Evolutionary conservation across 2,888 invertebrate species (phyloP).

Genomic region (Bugulina stolonifera): DNA sequence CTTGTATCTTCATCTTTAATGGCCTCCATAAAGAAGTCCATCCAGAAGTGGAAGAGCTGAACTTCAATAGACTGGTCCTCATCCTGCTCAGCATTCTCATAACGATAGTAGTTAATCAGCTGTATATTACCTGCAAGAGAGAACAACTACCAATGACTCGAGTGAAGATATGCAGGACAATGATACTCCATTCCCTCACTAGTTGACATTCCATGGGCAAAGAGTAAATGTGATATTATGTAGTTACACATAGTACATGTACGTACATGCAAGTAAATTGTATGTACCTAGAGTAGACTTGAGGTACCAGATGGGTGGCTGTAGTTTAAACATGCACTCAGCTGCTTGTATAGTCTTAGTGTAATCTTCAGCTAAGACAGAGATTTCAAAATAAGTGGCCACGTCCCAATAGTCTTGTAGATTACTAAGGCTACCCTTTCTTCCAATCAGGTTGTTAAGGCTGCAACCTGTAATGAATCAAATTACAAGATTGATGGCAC

Average conservation of each 20-base stretch:
- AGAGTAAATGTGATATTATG: no score
- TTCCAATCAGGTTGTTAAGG: slow-evolving; percentile 91
- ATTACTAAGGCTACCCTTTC: slow-evolving; percentile 88
- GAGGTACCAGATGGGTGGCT: slow-evolving; percentile 65
- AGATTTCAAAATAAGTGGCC: slow-evolving; percentile 96
- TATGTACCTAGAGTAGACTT: slow-evolving; percentile 58
- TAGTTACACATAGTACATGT: no score
- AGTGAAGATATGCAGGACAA: no score
- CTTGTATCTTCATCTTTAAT: slow-evolving; percentile 74
- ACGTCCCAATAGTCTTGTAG: slow-evolving; percentile 98
- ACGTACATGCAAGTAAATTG: no score
- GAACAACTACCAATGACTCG: not conserved
- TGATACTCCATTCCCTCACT: no score
- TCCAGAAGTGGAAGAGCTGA: slow-evolving; percentile 91
- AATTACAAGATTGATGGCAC: no score
- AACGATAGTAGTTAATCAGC: slow-evolving; percentile 66
- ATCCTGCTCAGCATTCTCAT: slow-evolving; percentile 14
- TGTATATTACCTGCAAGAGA: slow-evolving; percentile 74
- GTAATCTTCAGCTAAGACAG: slow-evolving; percentile 93
- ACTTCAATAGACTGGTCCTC: slow-evolving; percentile 27
- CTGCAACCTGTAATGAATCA: slow-evolving; percentile 69
- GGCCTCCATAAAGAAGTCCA: slow-evolving; percentile 95
- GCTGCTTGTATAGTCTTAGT: slow-evolving; percentile 94
- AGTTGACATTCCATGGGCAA: no score
- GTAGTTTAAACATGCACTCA: slow-evolving; percentile 58